Percentiles rank a stretch among this genome's conserved stretches.
phyloP scores from a whole-genome alignment of 2,113 vertebrate genomes.

The Pantherophis guttatus region DNA sequence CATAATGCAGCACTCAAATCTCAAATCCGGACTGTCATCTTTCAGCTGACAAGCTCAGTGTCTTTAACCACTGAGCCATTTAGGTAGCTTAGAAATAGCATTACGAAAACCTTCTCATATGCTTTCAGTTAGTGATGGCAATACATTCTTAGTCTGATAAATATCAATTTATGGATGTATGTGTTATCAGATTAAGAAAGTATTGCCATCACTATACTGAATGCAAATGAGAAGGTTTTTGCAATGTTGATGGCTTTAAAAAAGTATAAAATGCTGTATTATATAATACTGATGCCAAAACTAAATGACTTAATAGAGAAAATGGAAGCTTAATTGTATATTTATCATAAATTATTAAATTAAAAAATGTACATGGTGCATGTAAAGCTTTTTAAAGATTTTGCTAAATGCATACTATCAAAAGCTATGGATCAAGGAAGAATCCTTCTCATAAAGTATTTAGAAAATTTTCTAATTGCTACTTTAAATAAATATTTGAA shows the following conservation, averaged over 20 bases:
- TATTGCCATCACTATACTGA: not conserved
- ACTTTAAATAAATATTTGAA: slow-evolving; percentile 24
- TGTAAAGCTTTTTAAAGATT: slow-evolving; percentile 21
- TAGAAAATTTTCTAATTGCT: slow-evolving; percentile 5
- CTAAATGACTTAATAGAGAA: not conserved
- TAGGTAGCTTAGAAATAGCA: not conserved
- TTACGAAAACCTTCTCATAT: not conserved
- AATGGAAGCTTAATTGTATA: slow-evolving; percentile 12
- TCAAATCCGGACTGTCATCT: not conserved
- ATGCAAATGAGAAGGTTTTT: not conserved
- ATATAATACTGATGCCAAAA: not conserved
- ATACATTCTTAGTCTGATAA: not conserved
- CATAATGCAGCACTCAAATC: not conserved
- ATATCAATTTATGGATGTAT: not conserved
- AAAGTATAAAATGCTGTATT: not conserved
- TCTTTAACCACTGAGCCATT: not conserved
- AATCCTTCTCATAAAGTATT: slow-evolving; percentile 26
- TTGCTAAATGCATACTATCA: not conserved
- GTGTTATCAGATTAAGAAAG: not conserved
- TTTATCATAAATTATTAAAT: slow-evolving; percentile 31
- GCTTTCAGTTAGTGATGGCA: no score
- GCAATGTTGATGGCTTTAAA: not conserved
- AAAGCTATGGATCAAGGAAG: slow-evolving; percentile 17
- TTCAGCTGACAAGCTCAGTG: not conserved
- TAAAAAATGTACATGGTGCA: slow-evolving; percentile 13